Evolutionary conservation across 2,797 vertebrate species (phyloP).

Genomic region (Crocodylus rhombifer): DNA sequence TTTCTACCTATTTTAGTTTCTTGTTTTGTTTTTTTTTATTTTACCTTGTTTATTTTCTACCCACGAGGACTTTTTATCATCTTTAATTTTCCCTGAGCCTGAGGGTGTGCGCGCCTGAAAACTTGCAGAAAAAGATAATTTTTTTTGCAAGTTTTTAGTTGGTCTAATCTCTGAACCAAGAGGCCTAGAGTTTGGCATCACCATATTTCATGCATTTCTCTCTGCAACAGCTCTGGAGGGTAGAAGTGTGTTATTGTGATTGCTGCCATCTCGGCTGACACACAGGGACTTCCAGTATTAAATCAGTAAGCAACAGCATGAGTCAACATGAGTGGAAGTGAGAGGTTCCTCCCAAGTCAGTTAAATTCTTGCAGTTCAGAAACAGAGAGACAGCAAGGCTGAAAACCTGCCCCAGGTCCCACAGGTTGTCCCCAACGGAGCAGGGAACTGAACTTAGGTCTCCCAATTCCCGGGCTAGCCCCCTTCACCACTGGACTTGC

Average conservation of each 20-base stretch:
- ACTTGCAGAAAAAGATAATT: too few species aligned
- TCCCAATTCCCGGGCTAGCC: background rate
- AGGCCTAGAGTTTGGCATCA: too few species aligned
- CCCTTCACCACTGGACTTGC: background rate
- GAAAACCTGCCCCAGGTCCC: background rate
- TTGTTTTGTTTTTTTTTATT: too few species aligned
- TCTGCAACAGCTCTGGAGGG: background rate
- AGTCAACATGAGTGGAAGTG: too few species aligned
- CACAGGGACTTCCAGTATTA: background rate
- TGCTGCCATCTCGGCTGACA: background rate
- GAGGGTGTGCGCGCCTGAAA: too few species aligned
- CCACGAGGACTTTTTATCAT: too few species aligned
- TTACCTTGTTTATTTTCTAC: too few species aligned
- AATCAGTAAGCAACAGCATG: background rate
- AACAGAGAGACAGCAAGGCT: background rate
- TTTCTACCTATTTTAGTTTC: too few species aligned
- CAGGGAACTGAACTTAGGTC: background rate
- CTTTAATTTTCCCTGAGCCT: too few species aligned
- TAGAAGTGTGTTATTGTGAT: background rate
- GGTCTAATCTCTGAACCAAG: too few species aligned
- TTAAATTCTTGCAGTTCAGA: background rate
- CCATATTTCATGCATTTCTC: background rate
- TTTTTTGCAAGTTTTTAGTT: too few species aligned
- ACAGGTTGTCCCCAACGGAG: background rate
- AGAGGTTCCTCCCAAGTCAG: background rate